A percentile compares a stretch with the other conserved stretches of the same genome.
Evolutionary conservation across 2,113 vertebrate genomes (phyloP).

Genomic region (Cisticola juncidis): DNA sequence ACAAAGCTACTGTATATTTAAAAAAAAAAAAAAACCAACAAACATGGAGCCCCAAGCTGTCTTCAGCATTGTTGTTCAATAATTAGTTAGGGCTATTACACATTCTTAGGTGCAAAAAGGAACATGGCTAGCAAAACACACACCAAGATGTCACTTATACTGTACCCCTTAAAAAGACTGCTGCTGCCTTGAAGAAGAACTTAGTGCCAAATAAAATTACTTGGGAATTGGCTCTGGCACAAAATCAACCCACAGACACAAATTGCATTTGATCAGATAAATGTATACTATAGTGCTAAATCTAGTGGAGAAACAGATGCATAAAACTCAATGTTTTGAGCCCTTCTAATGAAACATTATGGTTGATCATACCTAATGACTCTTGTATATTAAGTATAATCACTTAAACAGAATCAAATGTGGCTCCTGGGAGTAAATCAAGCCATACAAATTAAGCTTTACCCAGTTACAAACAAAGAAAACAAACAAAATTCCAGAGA

Average conservation of each 20-base stretch:
- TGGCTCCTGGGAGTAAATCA: slow-evolving; percentile 2
- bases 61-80: neutral
- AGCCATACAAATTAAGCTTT: neutral
- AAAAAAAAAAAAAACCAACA: neutral
- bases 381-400: slow-evolving; percentile 26
- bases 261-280: slow-evolving; percentile 44
- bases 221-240: slow-evolving; percentile 5
- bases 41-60: neutral
- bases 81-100: neutral
- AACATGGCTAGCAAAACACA: neutral
- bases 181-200: neutral
- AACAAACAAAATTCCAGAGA: slow-evolving; percentile 16
- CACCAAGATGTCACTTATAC: neutral
- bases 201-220: slow-evolving; percentile 6
- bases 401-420: slow-evolving; percentile 4
- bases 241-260: slow-evolving; percentile 45
- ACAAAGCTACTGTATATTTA: neutral
- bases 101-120: neutral
- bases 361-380: slow-evolving; percentile 23
- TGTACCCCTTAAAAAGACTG: neutral
- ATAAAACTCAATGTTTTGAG: neutral
- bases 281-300: neutral
- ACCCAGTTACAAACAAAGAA: neutral
- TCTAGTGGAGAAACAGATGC: neutral
- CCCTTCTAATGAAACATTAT: slow-evolving; percentile 29